These are phyloP conservation scores for Drosophila subsilvestris DNA, from an alignment of 2,888 invertebrate species.

Conservation along the genomic window DNA sequence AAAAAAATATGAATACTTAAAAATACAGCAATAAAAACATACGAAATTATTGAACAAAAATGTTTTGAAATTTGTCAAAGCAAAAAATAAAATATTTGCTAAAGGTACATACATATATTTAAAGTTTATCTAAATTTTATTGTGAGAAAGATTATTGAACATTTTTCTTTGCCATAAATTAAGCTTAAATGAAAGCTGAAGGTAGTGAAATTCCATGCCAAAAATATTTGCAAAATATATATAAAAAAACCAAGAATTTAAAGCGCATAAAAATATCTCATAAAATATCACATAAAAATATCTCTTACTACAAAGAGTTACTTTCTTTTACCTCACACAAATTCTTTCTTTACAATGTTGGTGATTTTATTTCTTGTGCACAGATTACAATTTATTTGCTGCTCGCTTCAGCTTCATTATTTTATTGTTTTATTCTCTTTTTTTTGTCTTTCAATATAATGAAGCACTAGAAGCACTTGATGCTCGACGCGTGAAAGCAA, in stretches of 20 bases:
- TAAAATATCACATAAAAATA: background rate
- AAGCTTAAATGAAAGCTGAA: background rate
- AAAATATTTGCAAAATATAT: background rate
- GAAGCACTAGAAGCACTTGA: background rate
- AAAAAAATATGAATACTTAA: background rate
- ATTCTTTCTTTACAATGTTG: background rate
- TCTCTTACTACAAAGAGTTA: background rate
- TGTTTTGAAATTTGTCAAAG: background rate
- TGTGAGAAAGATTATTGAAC: no score
- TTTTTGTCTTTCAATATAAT: background rate
- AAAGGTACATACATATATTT: no score
- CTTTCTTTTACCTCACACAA: background rate
- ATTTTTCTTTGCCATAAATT: background rate
- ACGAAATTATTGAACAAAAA: background rate
- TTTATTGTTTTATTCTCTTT: background rate
- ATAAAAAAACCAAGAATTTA: background rate
- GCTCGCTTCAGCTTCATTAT: background rate
- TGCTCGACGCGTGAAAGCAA: background rate
- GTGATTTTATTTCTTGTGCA: background rate
- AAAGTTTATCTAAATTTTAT: no score
- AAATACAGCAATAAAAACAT: background rate
- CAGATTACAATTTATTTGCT: background rate
- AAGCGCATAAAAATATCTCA: background rate
- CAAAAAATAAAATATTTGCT: background rate
- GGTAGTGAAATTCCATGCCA: background rate